These are phyloP conservation scores for Salticus scenicus DNA, from an alignment of 2,888 invertebrate genomes.

Conservation along the genomic window DNA sequence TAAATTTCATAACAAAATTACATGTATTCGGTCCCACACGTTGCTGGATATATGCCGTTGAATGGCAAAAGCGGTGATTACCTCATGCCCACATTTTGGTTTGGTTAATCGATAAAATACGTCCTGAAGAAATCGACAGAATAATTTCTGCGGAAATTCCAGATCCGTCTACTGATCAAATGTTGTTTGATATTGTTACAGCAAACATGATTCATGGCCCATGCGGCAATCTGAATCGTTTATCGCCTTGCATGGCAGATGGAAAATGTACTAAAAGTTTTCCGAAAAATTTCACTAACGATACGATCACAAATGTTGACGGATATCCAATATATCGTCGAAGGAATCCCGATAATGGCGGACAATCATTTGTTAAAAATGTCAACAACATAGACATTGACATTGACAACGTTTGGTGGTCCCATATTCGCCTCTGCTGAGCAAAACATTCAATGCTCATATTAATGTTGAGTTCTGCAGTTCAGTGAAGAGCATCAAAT, in stretches of 20 bases:
- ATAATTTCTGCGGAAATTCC: slow-evolving; percentile 75
- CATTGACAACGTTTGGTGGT: too few relatives aligned
- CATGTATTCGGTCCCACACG: slow-evolving; percentile 71
- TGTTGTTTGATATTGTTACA: slow-evolving; percentile 74
- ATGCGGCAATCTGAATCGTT: slow-evolving; percentile 62
- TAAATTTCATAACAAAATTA: slow-evolving; percentile 68
- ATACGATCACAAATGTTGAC: slow-evolving; percentile 73
- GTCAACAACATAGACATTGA: not conserved
- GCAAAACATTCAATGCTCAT: too few relatives aligned
- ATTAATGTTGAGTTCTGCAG: too few relatives aligned
- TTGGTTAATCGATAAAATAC: slow-evolving; percentile 61
- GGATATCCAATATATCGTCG: slow-evolving; percentile 74
- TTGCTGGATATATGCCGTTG: slow-evolving; percentile 72
- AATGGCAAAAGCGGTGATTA: slow-evolving; percentile 74
- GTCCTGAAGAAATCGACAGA: slow-evolving; percentile 73
- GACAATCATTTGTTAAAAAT: not conserved
- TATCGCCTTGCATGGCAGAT: slow-evolving; percentile 58
- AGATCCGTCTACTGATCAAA: slow-evolving; percentile 72
- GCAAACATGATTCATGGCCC: slow-evolving; percentile 74
- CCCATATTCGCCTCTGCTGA: too few relatives aligned
- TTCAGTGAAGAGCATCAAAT: too few relatives aligned
- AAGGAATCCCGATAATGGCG: not conserved
- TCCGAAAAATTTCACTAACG: slow-evolving; percentile 72
- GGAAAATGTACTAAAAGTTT: slow-evolving; percentile 71
- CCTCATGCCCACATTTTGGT: slow-evolving; percentile 71